A percentile compares a stretch with the other conserved stretches of the same genome.
phyloP scores from a whole-genome alignment of 2,888 invertebrate genomes.

The Meliscaeva auricollis region DNA sequence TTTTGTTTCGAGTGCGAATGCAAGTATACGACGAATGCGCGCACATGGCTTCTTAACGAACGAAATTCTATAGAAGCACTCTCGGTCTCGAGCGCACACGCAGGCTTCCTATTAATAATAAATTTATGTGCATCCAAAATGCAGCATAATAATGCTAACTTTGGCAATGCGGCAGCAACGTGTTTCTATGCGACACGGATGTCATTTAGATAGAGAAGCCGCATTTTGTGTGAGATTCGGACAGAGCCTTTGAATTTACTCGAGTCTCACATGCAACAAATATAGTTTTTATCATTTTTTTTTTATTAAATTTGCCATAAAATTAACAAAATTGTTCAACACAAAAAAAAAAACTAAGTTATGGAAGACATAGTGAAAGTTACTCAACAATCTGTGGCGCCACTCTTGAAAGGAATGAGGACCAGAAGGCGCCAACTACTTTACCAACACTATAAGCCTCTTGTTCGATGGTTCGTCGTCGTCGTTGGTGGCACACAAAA shows the following conservation, averaged over 20 bases:
- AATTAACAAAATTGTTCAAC: constrained; percentile 45
- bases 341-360: constrained; percentile 13
- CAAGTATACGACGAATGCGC: constrained; percentile 8
- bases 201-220: constrained; percentile 39
- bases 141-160: constrained; percentile 19
- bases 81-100: constrained; percentile 11
- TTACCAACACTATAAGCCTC: background rate
- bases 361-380: constrained; percentile 67
- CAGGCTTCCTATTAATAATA: constrained; percentile 62
- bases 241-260: constrained; percentile 38
- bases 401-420: constrained; percentile 38
- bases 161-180: constrained; percentile 15
- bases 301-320: constrained; percentile 48
- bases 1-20: constrained; percentile 29
- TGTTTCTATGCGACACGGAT: constrained; percentile 61
- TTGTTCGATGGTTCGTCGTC: background rate
- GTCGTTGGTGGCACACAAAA: constrained; percentile 29
- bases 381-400: constrained; percentile 64
- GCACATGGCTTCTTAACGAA: constrained; percentile 54
- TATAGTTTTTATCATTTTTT: background rate
- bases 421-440: constrained; percentile 21
- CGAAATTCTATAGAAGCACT: constrained; percentile 49
- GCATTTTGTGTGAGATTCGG: background rate
- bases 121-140: constrained; percentile 72
- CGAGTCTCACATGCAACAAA: constrained; percentile 55